Evolutionary conservation across 2,888 invertebrate species (phyloP).

Genomic region (Stramonita haemastoma): DNA sequence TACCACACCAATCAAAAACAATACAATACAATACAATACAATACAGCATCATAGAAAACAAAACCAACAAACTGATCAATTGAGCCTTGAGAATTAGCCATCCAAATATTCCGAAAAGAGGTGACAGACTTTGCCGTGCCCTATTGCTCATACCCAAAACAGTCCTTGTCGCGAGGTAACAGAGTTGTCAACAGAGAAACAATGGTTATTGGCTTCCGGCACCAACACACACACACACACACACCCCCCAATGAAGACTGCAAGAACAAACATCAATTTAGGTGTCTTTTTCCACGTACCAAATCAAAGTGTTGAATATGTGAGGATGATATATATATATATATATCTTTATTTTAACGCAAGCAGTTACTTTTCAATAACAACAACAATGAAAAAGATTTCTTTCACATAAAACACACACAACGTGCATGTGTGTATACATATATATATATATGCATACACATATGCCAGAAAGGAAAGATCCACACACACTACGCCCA

Average conservation of each 20-base stretch:
- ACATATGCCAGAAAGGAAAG: no score
- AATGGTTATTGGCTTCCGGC: neutral
- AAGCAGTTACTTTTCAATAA: no score
- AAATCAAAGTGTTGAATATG: neutral
- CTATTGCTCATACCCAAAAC: constrained; percentile 23
- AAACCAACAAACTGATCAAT: neutral
- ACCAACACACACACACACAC: no score
- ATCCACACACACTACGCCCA: neutral
- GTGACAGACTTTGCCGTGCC: neutral
- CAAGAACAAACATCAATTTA: neutral
- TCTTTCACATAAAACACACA: no score
- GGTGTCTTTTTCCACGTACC: neutral
- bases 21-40: neutral
- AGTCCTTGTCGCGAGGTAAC: neutral
- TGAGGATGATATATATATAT: neutral
- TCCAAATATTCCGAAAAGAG: neutral
- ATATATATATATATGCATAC: no score
- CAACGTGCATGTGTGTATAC: no score
- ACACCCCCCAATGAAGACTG: neutral
- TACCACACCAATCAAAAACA: neutral
- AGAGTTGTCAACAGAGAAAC: neutral
- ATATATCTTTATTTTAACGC: no score
- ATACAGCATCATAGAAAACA: neutral
- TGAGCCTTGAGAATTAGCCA: neutral
- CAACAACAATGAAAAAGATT: no score